phyloP scores from a whole-genome alignment of 2,888 invertebrate genomes.

The Scaptomyza caliginosa region DNA sequence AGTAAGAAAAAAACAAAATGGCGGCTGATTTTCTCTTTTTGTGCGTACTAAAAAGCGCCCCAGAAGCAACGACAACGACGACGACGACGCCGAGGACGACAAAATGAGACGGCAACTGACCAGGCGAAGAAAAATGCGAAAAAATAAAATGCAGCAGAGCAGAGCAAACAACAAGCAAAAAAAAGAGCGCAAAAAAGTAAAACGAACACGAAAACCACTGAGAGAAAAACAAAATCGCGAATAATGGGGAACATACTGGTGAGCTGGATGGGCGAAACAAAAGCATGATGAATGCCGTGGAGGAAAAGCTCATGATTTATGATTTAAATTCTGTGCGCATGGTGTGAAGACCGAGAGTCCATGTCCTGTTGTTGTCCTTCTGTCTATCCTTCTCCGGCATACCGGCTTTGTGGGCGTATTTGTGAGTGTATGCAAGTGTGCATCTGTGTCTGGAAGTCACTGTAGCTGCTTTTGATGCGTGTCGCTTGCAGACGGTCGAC shows the following conservation, averaged over 20 bases:
- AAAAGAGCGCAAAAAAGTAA: conserved; percentile 27
- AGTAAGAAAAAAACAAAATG: conserved; percentile 80
- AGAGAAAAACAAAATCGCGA: conserved; percentile 25
- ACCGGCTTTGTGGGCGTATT: conserved; percentile 14
- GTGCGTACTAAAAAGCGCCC: conserved; percentile 78
- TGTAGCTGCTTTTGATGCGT: conserved; percentile 62
- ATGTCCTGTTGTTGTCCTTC: conserved; percentile 8
- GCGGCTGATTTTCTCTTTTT: conserved; percentile 78
- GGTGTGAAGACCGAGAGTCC: conserved; percentile 66
- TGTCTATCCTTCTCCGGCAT: conserved; percentile 15
- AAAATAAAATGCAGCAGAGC: conserved; percentile 68
- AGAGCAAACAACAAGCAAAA: conserved; percentile 36
- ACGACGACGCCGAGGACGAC: background rate
- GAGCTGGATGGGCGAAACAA: conserved; percentile 15
- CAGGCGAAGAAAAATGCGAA: conserved; percentile 74
- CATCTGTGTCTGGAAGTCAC: conserved; percentile 51
- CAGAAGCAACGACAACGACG: conserved; percentile 46
- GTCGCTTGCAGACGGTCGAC: conserved; percentile 49
- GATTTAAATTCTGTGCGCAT: conserved; percentile 77
- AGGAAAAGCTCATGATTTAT: conserved; percentile 83
- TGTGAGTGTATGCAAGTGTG: conserved; percentile 11
- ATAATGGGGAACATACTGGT: conserved; percentile 17
- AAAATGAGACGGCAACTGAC: conserved; percentile 12
- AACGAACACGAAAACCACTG: conserved; percentile 19
- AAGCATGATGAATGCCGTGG: conserved; percentile 69